Evolutionary conservation across 2,113 vertebrate genomes (phyloP), one percentile per base, ranked within the genome.

Genomic region (Lagopus muta): DNA sequence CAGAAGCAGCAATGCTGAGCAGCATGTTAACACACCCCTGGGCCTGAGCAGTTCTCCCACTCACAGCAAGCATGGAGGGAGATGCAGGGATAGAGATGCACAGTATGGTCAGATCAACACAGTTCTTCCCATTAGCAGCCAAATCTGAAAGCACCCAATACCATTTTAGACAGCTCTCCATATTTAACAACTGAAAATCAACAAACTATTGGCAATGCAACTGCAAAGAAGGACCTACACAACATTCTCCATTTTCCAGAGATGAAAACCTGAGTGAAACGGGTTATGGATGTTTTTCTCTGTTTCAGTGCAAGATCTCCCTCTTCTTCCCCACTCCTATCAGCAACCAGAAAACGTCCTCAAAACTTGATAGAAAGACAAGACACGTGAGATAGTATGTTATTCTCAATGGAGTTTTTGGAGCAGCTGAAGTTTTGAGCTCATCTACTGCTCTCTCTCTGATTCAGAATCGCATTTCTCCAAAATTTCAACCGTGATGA

Each of bases 401-500:
- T 92, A 92, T 93, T 94, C 94, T 97, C 96, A 97, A 98, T 86
- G 90, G 93, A 87, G 74, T 92, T 94, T 94, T 86, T 96, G 89
- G 75, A 94, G 91, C 93, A 96, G 91, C 79, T 86, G 88, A 97
- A 97, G 94, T 95, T 97, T 97, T 92, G 85, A 96, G 94, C 95
- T 97, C 93, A 72, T 79, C 91, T 97, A 83, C 95, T 94, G 88
- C 89, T 92, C 82, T 91, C 93, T 92, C 92, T 92, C 91, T 91
- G 96, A 96, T 97, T 97, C 97, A 97, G 95, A 97, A 95, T 97
- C 90, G 95, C 95, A 97, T 97, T 97, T 97, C 95, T 96, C 97
- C 97, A 96, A 96, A 97, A 97, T 94, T 97, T 97, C 94, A 95
- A 97, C 97, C 89, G 73, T 95, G 96, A 95, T 96, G 97, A 98